Evolutionary conservation across 2,797 vertebrate genomes (phyloP).

Genomic region (Eulemur coronatus): DNA sequence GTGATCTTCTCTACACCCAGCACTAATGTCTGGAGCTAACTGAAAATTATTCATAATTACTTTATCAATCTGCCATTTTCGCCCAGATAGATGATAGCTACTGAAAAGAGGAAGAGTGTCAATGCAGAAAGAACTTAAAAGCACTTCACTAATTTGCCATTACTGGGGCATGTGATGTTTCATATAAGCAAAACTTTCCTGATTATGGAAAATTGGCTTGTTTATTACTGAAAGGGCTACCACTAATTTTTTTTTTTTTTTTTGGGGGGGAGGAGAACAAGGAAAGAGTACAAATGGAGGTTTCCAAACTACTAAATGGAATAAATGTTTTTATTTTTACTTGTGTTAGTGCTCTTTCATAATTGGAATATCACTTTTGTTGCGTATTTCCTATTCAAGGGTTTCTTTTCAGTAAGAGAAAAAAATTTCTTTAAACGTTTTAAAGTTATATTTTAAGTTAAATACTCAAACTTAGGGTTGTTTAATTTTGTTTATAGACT

Average conservation of each 20-base stretch:
- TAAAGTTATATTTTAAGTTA: not conserved
- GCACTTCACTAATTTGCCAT: not conserved
- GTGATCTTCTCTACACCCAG: not conserved
- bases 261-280: not conserved
- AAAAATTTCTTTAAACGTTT: not conserved
- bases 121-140: not conserved
- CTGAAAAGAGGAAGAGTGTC: not conserved
- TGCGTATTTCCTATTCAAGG: not conserved
- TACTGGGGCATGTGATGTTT: not conserved
- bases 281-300: not conserved
- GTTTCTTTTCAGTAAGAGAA: not conserved
- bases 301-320: not conserved
- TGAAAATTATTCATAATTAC: not conserved
- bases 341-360: not conserved
- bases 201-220: not conserved
- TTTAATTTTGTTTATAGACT: not conserved
- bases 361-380: not conserved
- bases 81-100: not conserved
- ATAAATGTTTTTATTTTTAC: not conserved
- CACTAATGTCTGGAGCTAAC: not conserved
- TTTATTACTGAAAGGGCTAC: not conserved
- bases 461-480: not conserved
- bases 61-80: not conserved
- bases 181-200: not conserved
- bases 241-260: not conserved